A percentile compares a stretch with the other conserved stretches of the same genome.
phyloP scores from a whole-genome alignment of 1,140 invertebrate species.

The Drosophila sechellia region DNA sequence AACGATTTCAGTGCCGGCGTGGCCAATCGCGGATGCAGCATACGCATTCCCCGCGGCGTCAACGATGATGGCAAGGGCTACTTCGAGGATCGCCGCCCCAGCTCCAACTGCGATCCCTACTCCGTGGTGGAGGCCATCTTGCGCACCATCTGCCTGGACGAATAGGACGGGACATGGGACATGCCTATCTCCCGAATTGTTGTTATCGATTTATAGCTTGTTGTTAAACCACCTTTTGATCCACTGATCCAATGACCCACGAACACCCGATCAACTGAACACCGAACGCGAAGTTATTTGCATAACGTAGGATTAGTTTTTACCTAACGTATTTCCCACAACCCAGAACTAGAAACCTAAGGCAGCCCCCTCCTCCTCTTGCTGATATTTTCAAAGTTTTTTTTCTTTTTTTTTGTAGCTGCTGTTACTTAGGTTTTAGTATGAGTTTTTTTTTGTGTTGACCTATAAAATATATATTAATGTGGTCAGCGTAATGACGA shows the following conservation, averaged over 20 bases:
- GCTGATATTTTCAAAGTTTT: slow-evolving; percentile 32
- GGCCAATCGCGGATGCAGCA: slow-evolving; percentile 90
- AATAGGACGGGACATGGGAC: slow-evolving; percentile 77
- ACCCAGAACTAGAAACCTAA: slow-evolving; percentile 27
- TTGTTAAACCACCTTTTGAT: slow-evolving; percentile 41
- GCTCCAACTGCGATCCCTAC: slow-evolving; percentile 95
- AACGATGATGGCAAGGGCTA: slow-evolving; percentile 94
- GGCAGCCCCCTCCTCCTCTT: slow-evolving; percentile 15
- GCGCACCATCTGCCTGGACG: slow-evolving; percentile 88
- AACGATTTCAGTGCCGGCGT: slow-evolving; percentile 92
- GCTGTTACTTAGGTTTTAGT: slow-evolving; percentile 53
- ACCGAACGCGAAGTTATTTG: slow-evolving; percentile 37
- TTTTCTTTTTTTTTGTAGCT: slow-evolving; percentile 36
- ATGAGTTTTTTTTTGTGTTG: slow-evolving; percentile 19
- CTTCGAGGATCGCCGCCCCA: slow-evolving; percentile 94
- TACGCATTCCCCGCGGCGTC: slow-evolving; percentile 91
- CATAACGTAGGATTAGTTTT: slow-evolving; percentile 37
- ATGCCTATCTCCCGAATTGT: not conserved
- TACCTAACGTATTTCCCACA: slow-evolving; percentile 57
- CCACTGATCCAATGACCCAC: slow-evolving; percentile 31
- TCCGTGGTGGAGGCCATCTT: slow-evolving; percentile 88
- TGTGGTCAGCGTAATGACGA: slow-evolving; percentile 4
- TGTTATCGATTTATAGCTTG: slow-evolving; percentile 40
- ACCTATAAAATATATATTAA: not conserved
- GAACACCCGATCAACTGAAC: slow-evolving; percentile 8